phyloP scores from a whole-genome alignment of 2,888 invertebrate species.

The Harmothoe impar region DNA sequence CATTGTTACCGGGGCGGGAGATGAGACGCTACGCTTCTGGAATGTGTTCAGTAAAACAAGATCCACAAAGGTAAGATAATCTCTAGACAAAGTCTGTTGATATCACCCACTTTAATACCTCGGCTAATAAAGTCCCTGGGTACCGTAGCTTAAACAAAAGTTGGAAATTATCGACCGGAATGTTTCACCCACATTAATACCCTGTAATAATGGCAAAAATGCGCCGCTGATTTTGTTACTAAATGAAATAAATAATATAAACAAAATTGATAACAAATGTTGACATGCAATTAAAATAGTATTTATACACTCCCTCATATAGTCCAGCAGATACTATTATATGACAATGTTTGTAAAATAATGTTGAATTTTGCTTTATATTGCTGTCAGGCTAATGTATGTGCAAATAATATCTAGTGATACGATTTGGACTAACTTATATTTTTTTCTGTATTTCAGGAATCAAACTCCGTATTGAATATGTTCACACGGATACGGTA shows the following conservation, averaged over 20 bases:
- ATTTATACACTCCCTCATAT: no score
- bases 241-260: no score
- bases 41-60: conserved; percentile 99
- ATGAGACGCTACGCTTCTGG: conserved; percentile 98
- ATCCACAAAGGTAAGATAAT: conserved; percentile 85
- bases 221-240: no score
- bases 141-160: no score
- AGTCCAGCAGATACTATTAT: no score
- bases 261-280: no score
- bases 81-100: background rate
- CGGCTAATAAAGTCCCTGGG: background rate
- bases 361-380: background rate
- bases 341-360: no score
- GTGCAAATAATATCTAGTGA: background rate
- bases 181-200: no score
- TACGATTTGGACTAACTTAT: background rate
- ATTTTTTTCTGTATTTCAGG: conserved; percentile 67
- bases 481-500: conserved; percentile 72
- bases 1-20: conserved; percentile 96
- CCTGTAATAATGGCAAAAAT: no score
- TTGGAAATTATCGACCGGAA: no score
- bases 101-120: background rate
- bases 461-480: conserved; percentile 72
- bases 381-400: no score
- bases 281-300: no score